Evolutionary conservation across 2,113 vertebrate genomes (phyloP), one percentile per base, ranked within the genome.

Genomic region (Syngnathus scovelli): DNA sequence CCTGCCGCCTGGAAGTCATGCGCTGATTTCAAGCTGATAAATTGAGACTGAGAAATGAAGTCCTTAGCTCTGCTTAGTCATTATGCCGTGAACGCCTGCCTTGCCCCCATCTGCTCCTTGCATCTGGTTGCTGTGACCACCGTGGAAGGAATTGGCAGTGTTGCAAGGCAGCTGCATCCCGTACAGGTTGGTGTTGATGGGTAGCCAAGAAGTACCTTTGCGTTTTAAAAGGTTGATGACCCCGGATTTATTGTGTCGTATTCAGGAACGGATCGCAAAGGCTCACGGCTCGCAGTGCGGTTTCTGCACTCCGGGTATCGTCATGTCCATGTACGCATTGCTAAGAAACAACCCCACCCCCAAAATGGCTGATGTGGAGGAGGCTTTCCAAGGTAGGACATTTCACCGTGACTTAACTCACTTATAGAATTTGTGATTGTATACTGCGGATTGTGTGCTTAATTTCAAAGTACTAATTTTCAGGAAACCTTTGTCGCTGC

Each of bases 311-410:
- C 96, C 96, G 0, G 96, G 96, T 1, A 93, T 99, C 7, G 93
- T 99, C 76, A 99, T 99, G 96, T 97, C 95, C 68, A 95, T 98
- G 94, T 99, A 98, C 4, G 86, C 94, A 0, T 83, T 99, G 70
- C 92, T 99, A 63, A 92, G 93, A 41, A 98, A 94, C 78, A 92
- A 92, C 44, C 87, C 90, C 0, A 75, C 87, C 0, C 96, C 96
- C 44, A 89, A 64, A 5, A 90, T 94, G 74, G 90, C 90, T 39
- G 92, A 95, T 16, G 89, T 98, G 0, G 94, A 95, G 84, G 91
- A 95, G 70, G 92, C 94, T 59, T 96, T 99, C 77, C 95, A 98
- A 90, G 96, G 96, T 98, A 85, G 5, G 0, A 51, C 19, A 19
- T 19, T n/a, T n/a, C 49, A 51, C 19, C 49, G 5, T 51, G 18